Conservation (phyloP, 1,140 invertebrate species). For the Apolygus lucorum region DNA sequence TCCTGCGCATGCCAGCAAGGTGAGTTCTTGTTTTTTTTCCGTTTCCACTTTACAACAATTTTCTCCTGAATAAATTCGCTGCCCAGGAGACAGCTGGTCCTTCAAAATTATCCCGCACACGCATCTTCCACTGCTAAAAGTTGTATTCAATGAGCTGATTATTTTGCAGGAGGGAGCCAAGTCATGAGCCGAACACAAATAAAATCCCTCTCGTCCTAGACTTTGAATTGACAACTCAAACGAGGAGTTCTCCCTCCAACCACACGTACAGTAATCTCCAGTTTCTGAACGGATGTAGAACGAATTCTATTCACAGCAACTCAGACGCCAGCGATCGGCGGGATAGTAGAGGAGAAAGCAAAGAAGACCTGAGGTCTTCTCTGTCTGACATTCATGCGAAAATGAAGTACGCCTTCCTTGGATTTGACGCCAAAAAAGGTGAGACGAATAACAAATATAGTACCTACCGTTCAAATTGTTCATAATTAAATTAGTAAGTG, state of each 20-base stretch:
- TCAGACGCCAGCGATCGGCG: background rate
- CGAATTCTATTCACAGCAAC: background rate
- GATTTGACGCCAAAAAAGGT: slow-evolving; percentile 29
- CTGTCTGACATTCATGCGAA: slow-evolving; percentile 8
- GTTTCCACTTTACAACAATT: too few species aligned
- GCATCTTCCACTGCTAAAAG: too few species aligned
- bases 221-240: background rate
- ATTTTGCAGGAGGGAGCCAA: slow-evolving; percentile 33
- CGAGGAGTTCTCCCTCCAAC: background rate
- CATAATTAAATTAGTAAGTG: too few species aligned
- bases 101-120: too few species aligned
- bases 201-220: slow-evolving; percentile 41
- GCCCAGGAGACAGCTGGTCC: too few species aligned
- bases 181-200: slow-evolving; percentile 41
- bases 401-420: slow-evolving; percentile 32
- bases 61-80: too few species aligned
- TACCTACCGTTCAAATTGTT: too few species aligned
- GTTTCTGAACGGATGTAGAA: background rate
- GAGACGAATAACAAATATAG: too few species aligned
- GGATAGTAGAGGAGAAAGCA: background rate
- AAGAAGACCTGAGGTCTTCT: background rate
- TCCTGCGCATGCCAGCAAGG: too few species aligned
- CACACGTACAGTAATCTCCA: slow-evolving; percentile 3
- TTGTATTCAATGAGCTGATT: too few species aligned
- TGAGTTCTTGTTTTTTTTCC: too few species aligned